Percentiles rank a stretch among this genome's conserved stretches.
Evolutionary conservation across 2,113 vertebrate species (phyloP).

Genomic region (Fregetta grallaria): DNA sequence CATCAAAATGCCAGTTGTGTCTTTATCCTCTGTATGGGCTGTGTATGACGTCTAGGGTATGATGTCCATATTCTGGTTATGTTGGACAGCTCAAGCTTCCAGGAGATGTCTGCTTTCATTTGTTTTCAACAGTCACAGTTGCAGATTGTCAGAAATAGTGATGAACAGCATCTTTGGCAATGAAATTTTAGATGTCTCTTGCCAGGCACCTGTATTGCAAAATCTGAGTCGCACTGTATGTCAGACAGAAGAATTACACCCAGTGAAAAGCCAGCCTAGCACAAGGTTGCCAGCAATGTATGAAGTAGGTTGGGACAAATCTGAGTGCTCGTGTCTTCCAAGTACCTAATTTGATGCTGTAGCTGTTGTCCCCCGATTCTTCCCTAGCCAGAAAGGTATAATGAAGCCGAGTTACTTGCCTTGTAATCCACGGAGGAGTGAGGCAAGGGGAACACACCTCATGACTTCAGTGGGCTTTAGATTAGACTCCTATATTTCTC

Average conservation of each 20-base stretch:
- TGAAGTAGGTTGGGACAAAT: neutral
- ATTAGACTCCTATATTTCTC: neutral
- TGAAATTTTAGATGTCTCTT: neutral
- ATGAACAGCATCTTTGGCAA: neutral
- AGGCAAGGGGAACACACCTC: neutral
- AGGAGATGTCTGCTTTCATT: neutral
- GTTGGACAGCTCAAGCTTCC: neutral
- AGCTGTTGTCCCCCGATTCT: neutral
- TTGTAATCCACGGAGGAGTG: neutral
- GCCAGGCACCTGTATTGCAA: neutral
- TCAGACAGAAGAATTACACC: neutral
- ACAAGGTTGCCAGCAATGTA: neutral
- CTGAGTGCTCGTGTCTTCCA: neutral
- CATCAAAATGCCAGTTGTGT: neutral
- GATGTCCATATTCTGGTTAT: neutral
- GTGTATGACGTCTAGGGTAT: accelerated
- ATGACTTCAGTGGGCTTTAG: neutral
- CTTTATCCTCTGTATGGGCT: neutral
- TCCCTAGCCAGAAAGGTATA: neutral
- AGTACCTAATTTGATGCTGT: neutral
- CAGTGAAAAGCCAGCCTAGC: neutral
- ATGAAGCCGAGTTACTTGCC: neutral
- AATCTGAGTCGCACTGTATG: neutral
- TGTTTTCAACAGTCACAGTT: neutral
- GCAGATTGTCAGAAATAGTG: neutral